Evolutionary conservation across 2,888 invertebrate genomes (phyloP).

Genomic region (Troglohyphantes excavatus): DNA sequence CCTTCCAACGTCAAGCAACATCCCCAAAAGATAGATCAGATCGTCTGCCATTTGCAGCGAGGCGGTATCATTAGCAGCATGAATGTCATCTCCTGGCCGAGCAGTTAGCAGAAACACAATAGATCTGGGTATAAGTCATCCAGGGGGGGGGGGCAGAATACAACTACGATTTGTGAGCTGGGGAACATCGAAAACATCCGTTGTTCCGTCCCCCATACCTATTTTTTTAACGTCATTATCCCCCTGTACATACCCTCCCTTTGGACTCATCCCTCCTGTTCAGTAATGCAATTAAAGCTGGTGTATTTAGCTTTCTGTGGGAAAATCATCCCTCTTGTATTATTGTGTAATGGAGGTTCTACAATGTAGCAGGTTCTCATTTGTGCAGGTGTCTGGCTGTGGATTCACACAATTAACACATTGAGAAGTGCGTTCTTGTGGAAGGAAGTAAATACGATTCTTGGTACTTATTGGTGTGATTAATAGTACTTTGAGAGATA

Average conservation of each 20-base stretch:
- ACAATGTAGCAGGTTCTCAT: neutral
- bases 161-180: conserved; percentile 65
- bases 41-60: conserved; percentile 69
- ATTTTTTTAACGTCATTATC: conserved; percentile 67
- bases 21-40: conserved; percentile 38
- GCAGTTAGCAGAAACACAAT: conserved; percentile 71
- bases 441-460: neutral
- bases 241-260: conserved; percentile 12
- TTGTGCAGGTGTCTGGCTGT: conserved; percentile 38
- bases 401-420: neutral
- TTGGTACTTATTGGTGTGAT: neutral
- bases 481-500: neutral
- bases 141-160: conserved; percentile 32
- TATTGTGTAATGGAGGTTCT: conserved; percentile 42
- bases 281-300: conserved; percentile 60
- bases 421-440: neutral
- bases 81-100: conserved; percentile 55
- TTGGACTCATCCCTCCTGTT: neutral
- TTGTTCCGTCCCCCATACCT: conserved; percentile 23
- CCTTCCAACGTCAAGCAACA: neutral
- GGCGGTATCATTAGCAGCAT: conserved; percentile 66
- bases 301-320: conserved; percentile 53
- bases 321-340: conserved; percentile 49
- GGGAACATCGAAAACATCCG: conserved; percentile 77
- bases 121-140: conserved; percentile 59